Evolutionary conservation across 2,888 invertebrate genomes (phyloP), one percentile per base, ranked within the genome.

Genomic region (Alentia gelatinosa): DNA sequence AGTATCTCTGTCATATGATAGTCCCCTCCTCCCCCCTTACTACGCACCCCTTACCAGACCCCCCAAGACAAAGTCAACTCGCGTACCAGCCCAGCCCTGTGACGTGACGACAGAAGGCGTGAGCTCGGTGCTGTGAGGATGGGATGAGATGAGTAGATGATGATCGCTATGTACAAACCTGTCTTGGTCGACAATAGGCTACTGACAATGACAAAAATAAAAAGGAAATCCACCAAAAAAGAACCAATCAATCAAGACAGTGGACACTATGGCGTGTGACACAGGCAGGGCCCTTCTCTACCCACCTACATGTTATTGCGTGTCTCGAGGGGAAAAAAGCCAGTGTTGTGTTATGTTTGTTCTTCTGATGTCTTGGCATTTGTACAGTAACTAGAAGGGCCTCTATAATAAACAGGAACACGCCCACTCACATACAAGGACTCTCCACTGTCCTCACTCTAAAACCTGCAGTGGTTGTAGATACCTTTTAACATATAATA

Each of bases 211-310:
- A 68, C 68, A 30, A 12, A 12, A n/a, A 26, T 30, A 68, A 5
- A 68, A 68, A 68, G 5, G 4, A 68, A 68, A 68, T 68, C 68
- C 68, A 68, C 68, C 68, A 68, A 68, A 68, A 68, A 68, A 26
- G 68, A 68, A 68, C 30, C 12, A n/a, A 63, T 63, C 68, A 68
- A 68, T 68, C 68, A 68, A n/a, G 68, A 68, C 26, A 68, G 68
- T 68, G 68, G 30, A 30, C 30, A 30, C 68, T 68, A 26, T 68
- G 68, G 30, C 30, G 68, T 68, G 68, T 30, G 30, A 19, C 26
- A 68, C 26, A 68, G n/a, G n/a, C n/a, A n/a, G n/a, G n/a, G n/a
- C n/a, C n/a, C n/a, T n/a, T n/a, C n/a, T n/a, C n/a, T n/a, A n/a
- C n/a, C n/a, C n/a, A n/a, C n/a, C n/a, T n/a, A n/a, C n/a, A 30